Conservation (phyloP, 1,140 invertebrate genomes). For the Pentalonia nigronervosa region DNA sequence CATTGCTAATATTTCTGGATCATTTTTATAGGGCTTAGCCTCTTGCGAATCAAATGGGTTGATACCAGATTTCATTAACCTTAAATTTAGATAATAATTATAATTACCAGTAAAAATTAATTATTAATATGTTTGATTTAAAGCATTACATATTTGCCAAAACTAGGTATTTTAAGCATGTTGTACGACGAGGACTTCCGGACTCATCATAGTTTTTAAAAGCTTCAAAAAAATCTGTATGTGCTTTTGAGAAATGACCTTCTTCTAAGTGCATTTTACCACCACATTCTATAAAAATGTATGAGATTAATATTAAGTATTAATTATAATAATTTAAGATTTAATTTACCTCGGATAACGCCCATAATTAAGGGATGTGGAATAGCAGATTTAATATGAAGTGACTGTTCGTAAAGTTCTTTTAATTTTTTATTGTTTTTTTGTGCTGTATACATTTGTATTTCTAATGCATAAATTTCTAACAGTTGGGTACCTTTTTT, state of each 20-base stretch:
- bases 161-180: constrained; percentile 98
- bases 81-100: constrained; percentile 63
- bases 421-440: constrained; percentile 99
- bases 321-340: neutral
- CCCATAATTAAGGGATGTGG: constrained; percentile 99
- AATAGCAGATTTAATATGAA: constrained; percentile 99
- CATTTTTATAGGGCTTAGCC: constrained; percentile 99
- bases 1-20: constrained; percentile 99
- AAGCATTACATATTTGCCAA: constrained; percentile 92
- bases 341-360: constrained; percentile 86
- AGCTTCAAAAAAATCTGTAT: constrained; percentile 99
- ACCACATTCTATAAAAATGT: constrained; percentile 84
- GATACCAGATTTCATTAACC: constrained; percentile 99
- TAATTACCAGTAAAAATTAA: neutral
- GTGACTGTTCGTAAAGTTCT: constrained; percentile 95
- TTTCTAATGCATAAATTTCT: constrained; percentile 99
- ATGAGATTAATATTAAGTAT: neutral
- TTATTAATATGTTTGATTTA: neutral
- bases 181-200: constrained; percentile 95
- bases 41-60: constrained; percentile 99
- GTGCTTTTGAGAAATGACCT: constrained; percentile 98
- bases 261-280: constrained; percentile 99
- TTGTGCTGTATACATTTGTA: constrained; percentile 99
- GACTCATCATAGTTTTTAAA: constrained; percentile 99
- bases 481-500: constrained; percentile 98